phyloP scores from a whole-genome alignment of 2,797 vertebrate genomes.

The Sebastes taczanowskii region DNA sequence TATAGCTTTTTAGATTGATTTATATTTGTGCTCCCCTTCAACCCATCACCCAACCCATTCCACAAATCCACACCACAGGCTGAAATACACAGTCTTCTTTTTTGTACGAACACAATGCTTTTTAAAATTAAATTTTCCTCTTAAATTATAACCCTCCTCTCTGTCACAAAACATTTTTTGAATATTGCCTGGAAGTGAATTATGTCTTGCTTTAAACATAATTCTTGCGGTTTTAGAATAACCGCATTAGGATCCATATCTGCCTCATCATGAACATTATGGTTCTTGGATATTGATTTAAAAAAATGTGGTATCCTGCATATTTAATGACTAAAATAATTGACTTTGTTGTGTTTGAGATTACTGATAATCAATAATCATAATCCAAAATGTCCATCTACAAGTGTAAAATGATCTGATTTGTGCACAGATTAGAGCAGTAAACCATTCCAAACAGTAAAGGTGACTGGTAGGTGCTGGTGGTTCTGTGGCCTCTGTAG shows the following conservation, averaged over 20 bases:
- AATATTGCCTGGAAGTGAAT: too few relatives aligned
- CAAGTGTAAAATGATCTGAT: background rate
- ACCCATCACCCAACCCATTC: too few relatives aligned
- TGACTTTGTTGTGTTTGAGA: background rate
- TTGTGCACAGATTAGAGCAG: background rate
- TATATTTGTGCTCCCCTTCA: too few relatives aligned
- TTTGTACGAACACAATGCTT: too few relatives aligned
- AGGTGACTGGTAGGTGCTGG: background rate
- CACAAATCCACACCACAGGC: too few relatives aligned
- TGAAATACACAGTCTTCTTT: too few relatives aligned
- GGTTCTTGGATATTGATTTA: background rate
- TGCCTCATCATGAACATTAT: background rate
- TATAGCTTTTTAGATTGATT: too few relatives aligned
- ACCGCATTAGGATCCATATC: background rate
- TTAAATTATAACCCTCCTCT: too few relatives aligned
- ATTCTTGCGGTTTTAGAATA: background rate
- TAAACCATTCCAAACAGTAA: background rate
- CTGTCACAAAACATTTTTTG: too few relatives aligned
- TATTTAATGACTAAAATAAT: background rate
- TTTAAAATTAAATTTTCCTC: too few relatives aligned
- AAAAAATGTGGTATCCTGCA: background rate
- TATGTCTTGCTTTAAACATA: too few relatives aligned
- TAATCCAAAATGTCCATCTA: background rate
- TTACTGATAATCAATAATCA: background rate
- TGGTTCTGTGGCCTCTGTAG: background rate